Base-by-base conservation (phyloP, 2,888 invertebrate species). In the Idaea biselata region DNA sequence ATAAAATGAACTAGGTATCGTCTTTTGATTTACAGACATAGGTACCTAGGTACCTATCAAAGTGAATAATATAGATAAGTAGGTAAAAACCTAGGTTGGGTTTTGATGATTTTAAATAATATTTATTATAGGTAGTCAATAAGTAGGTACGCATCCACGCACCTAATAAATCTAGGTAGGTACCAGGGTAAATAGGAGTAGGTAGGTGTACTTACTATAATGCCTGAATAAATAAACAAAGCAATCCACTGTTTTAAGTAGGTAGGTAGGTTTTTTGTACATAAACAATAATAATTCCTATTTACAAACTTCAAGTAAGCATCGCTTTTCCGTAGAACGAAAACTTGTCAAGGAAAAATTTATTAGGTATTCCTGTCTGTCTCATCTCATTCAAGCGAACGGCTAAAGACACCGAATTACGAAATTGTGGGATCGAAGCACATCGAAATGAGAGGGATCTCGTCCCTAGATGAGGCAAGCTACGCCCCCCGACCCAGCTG, bases 381-480 rank as follows among this genome's bases (percentile, higher is more conserved):
- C 44, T 44, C 11, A 44, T 44, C 44, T 44, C 44, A 44, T 44
- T 44, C 44, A 44, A 44, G 44, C 44, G 25, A 44, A 44, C 44
- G 44, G 44, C 5, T 44, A 44, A 18, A 56, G 56, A 11, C 6
- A 56, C 56, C 18, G 56, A 18, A 56, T 56, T 56, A 56, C 18
- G 56, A 18, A 18, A 17, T 56, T 56, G 56, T 56, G 56, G 56
- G 56, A 56, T 56, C 56, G 18, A 56, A 56, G 14, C 14, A 14
- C 14, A 44, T 44, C 44, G 44, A 8, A 44, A 56, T 18, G 56
- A 56, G 56, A 56, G 56, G 56, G 56, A 56, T 56, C 56, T 16
- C 18, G 18, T 17, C 56, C 8, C 56, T 18, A 56, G 83, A 82
- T 83, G 84, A 85, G 80, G 84, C 83, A 44, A 44, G 44, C 44